Evolutionary conservation across 2,888 invertebrate species (phyloP).

Genomic region (Netelia melanura): DNA sequence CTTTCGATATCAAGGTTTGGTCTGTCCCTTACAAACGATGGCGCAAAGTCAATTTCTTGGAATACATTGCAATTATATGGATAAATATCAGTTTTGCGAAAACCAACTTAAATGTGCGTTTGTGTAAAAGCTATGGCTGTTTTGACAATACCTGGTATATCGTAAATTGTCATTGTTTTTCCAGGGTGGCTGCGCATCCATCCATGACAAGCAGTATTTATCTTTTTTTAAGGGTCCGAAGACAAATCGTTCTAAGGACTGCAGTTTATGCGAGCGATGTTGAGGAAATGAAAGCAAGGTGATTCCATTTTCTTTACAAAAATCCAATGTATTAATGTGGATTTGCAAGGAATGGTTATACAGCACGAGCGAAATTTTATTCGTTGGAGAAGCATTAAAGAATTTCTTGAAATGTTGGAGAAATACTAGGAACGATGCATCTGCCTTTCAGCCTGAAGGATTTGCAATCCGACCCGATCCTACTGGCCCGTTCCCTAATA

Average conservation of each 20-base stretch:
- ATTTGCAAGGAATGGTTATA: constrained; percentile 62
- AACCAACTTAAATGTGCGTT: constrained; percentile 67
- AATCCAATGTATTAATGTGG: constrained; percentile 71
- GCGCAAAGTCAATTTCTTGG: constrained; percentile 52
- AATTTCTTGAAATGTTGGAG: no score
- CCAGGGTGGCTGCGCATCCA: constrained; percentile 76
- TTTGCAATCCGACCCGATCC: constrained; percentile 70
- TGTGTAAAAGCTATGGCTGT: constrained; percentile 63
- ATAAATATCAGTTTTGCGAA: constrained; percentile 68
- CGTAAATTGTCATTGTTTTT: constrained; percentile 75
- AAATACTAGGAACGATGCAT: no score
- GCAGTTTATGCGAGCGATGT: constrained; percentile 79
- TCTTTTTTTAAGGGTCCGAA: constrained; percentile 78
- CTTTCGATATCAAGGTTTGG: constrained; percentile 48
- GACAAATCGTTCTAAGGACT: constrained; percentile 78
- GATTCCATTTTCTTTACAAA: constrained; percentile 78
- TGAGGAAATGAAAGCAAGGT: constrained; percentile 78
- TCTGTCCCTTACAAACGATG: constrained; percentile 1
- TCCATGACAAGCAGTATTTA: constrained; percentile 73
- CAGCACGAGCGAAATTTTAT: constrained; percentile 40
- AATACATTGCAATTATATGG: constrained; percentile 71
- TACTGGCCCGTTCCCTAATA: constrained; percentile 51
- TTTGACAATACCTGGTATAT: constrained; percentile 73
- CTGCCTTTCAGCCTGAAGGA: constrained; percentile 39
- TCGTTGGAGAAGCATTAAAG: constrained; percentile 1